Percentiles rank a stretch among this genome's conserved stretches.
phyloP scores from a whole-genome alignment of 2,113 vertebrate species.

The Cebus imitator region DNA sequence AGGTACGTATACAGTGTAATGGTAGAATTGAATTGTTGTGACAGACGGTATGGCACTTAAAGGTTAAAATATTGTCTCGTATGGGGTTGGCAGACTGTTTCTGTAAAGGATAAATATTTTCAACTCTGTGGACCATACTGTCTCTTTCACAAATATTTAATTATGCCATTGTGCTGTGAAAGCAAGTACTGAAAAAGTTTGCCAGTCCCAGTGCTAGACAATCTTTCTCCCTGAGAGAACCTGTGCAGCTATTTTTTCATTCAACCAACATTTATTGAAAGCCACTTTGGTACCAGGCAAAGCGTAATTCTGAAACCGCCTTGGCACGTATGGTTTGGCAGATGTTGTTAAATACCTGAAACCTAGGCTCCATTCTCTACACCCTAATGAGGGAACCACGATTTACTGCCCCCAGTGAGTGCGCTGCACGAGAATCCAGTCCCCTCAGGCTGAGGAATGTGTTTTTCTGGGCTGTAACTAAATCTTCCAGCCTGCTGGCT shows the following conservation, averaged over 20 bases:
- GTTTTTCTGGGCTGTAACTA: constrained; percentile 62
- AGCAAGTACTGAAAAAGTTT: neutral
- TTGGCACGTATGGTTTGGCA: constrained; percentile 24
- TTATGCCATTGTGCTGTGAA: no score
- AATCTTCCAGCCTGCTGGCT: constrained; percentile 55
- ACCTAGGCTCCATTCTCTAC: constrained; percentile 28
- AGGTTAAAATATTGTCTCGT: neutral
- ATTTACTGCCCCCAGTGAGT: constrained; percentile 11
- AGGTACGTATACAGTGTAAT: neutral
- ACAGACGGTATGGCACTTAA: neutral
- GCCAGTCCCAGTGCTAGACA: neutral
- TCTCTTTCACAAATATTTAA: no score
- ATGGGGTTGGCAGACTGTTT: no score
- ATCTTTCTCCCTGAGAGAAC: neutral
- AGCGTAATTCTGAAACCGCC: neutral
- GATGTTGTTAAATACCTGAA: neutral
- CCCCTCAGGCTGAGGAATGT: constrained; percentile 66
- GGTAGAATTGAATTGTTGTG: neutral
- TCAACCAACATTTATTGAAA: neutral
- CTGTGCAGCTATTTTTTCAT: neutral
- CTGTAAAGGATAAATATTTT: no score
- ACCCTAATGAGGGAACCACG: constrained; percentile 28
- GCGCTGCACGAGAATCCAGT: constrained; percentile 36
- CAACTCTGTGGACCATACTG: no score
- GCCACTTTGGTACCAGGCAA: neutral